Percentiles rank a stretch among this genome's conserved stretches.
phyloP scores from a whole-genome alignment of 30 jellyfish, hydroid and myxozoan species.

The Aurelia coerulea region DNA sequence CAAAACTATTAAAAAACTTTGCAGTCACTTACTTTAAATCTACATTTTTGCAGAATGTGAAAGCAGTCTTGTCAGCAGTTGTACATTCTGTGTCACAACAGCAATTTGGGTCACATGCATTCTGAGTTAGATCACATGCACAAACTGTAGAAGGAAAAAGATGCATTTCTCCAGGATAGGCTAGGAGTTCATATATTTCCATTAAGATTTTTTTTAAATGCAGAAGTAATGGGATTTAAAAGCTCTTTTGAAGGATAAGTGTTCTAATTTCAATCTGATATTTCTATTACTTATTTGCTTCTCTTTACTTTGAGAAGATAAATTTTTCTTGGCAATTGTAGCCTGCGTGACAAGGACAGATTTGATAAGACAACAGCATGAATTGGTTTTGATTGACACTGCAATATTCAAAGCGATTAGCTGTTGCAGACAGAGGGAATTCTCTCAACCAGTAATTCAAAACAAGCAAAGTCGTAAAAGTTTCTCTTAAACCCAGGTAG shows the following conservation, averaged over 20 bases:
- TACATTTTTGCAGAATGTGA: conserved; percentile 68
- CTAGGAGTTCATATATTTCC: not conserved
- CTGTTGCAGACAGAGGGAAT: no score
- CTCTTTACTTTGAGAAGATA: no score
- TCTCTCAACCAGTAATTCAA: no score
- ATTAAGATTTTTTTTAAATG: no score
- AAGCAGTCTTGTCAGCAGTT: conserved; percentile 71
- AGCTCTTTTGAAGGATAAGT: not conserved
- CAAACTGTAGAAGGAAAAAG: conserved; percentile 54
- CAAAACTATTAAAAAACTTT: not conserved
- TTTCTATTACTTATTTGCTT: not conserved
- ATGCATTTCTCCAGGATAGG: not conserved
- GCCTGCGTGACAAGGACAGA: no score
- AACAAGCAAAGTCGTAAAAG: no score
- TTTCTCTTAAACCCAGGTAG: no score
- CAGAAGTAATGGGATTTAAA: not conserved
- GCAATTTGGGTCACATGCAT: conserved; percentile 89
- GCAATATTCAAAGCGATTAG: no score
- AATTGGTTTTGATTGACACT: no score
- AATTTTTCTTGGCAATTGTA: no score
- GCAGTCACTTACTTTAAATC: conserved; percentile 60
- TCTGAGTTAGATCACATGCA: conserved; percentile 89
- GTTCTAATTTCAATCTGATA: not conserved
- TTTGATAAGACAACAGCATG: no score
- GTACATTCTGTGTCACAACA: conserved; percentile 95